phyloP scores from a whole-genome alignment of 2,888 invertebrate species.

The Conops quadrifasciatus region DNA sequence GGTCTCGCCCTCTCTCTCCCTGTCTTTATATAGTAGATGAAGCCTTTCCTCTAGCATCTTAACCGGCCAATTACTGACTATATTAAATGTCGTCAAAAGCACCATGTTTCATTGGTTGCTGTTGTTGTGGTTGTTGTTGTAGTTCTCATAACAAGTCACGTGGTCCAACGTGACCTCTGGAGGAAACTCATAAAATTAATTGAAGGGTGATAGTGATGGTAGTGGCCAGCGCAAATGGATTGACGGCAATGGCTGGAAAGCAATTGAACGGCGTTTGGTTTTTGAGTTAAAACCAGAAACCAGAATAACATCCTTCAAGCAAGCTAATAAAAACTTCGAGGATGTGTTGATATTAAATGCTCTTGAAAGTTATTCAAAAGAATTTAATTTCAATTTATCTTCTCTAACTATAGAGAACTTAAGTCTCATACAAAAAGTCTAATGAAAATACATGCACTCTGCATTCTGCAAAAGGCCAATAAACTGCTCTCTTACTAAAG shows the following conservation, averaged over 20 bases:
- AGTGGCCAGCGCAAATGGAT: neutral
- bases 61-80: neutral
- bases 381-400: neutral
- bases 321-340: slow-evolving; percentile 37
- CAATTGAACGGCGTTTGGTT: neutral
- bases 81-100: too few species aligned
- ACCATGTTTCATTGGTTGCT: too few species aligned
- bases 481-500: too few species aligned
- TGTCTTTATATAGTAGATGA: too few species aligned
- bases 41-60: neutral
- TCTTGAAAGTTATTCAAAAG: neutral
- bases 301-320: neutral
- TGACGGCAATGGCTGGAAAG: too few species aligned
- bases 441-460: too few species aligned
- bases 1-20: neutral
- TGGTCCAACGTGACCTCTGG: slow-evolving; percentile 13
- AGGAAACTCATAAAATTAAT: slow-evolving; percentile 5
- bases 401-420: too few species aligned
- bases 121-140: too few species aligned
- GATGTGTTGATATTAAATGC: neutral
- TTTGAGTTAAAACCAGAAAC: slow-evolving; percentile 33
- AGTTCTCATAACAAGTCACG: neutral
- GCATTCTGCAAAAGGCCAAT: too few species aligned
- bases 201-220: neutral
- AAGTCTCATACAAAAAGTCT: too few species aligned